A percentile compares a stretch with the other conserved stretches of the same genome.
Conservation (phyloP, 2,797 vertebrate genomes). For the Poecilia picta region DNA sequence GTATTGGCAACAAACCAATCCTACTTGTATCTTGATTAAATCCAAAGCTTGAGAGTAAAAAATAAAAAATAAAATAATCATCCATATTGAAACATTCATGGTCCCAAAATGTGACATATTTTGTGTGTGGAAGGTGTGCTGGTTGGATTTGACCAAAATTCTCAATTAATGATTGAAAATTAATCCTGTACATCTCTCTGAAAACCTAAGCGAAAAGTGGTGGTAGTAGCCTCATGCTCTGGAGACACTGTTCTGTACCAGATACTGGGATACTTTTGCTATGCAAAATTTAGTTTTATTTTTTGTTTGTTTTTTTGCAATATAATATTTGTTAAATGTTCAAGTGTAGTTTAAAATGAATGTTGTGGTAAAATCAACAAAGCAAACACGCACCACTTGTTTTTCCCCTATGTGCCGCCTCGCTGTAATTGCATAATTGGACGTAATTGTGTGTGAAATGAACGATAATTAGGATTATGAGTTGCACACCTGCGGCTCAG, state of each 20-base stretch:
- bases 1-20: neutral
- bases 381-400: neutral
- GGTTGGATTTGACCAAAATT: neutral
- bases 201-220: neutral
- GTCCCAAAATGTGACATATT: neutral
- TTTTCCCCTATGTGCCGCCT: constrained; percentile 35
- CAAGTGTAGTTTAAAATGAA: neutral
- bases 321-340: neutral
- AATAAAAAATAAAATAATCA: too few species aligned
- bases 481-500: constrained; percentile 64
- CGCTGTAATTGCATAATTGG: constrained; percentile 47
- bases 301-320: neutral
- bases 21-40: neutral
- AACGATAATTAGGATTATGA: constrained; percentile 55
- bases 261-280: too few species aligned
- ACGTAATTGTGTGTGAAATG: constrained; percentile 74
- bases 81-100: too few species aligned
- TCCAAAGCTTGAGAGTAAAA: neutral
- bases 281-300: too few species aligned
- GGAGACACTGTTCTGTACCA: neutral
- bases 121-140: neutral
- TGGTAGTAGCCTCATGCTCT: neutral
- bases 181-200: neutral
- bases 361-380: neutral
- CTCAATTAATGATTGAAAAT: neutral